phyloP scores from a whole-genome alignment of 2,113 vertebrate genomes.

The Dasyurus viverrinus region DNA sequence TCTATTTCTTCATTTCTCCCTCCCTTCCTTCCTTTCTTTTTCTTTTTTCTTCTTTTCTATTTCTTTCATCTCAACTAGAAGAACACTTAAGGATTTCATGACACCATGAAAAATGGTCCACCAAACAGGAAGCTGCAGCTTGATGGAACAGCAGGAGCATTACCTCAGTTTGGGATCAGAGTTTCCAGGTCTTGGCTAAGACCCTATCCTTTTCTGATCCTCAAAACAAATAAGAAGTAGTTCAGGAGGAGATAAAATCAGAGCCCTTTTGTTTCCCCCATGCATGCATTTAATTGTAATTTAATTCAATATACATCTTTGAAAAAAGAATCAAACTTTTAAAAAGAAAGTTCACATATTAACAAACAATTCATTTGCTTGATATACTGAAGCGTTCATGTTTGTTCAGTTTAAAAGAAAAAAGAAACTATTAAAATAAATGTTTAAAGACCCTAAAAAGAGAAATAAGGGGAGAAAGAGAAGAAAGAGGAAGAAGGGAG shows the following conservation, averaged over 20 bases:
- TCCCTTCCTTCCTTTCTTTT: no score
- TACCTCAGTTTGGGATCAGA: background rate
- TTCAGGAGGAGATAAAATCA: background rate
- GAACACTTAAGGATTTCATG: background rate
- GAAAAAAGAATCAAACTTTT: no score
- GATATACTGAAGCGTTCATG: background rate
- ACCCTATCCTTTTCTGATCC: background rate
- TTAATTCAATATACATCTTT: background rate
- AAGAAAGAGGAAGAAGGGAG: background rate
- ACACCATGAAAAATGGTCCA: background rate
- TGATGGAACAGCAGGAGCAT: background rate
- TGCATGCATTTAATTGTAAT: background rate
- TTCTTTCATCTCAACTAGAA: no score
- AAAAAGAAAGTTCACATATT: background rate
- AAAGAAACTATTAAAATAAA: background rate
- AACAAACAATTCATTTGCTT: background rate
- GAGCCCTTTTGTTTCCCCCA: background rate
- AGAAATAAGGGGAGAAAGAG: background rate
- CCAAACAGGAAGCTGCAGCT: background rate
- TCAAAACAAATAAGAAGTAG: no score
- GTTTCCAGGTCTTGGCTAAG: background rate
- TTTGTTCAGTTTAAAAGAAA: background rate
- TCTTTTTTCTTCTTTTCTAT: no score
- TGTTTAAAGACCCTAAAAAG: background rate
- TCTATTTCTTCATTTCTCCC: no score